Evolutionary conservation across 2,797 vertebrate species (phyloP).

Genomic region (Poeciliopsis turneri): DNA sequence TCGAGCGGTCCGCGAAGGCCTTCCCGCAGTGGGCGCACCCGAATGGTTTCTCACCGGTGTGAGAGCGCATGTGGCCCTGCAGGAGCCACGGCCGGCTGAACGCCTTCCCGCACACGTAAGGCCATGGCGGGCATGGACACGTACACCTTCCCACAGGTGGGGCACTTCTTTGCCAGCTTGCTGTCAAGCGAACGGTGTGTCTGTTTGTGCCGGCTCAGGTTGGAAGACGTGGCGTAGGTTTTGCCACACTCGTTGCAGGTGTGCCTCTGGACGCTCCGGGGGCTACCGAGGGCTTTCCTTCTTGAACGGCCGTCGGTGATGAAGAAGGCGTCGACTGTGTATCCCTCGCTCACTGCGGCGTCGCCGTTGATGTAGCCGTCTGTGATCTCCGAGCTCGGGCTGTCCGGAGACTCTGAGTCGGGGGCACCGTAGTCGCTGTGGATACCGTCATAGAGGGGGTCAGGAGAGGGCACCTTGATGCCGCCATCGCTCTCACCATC

Average conservation of each 20-base stretch:
- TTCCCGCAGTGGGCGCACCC: conserved; percentile 95
- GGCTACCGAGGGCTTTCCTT: conserved; percentile 83
- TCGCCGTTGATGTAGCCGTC: conserved; percentile 94
- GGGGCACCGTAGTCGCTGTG: conserved; percentile 89
- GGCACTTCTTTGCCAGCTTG: conserved; percentile 94
- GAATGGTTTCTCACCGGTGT: conserved; percentile 95
- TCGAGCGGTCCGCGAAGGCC: conserved; percentile 94
- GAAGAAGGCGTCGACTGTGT: conserved; percentile 93
- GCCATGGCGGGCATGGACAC: conserved; percentile 98
- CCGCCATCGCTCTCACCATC: conserved; percentile 86
- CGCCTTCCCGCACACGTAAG: conserved; percentile 91
- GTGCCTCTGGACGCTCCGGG: conserved; percentile 83
- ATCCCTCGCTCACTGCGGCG: conserved; percentile 91
- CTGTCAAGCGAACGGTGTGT: conserved; percentile 95
- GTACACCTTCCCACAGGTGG: conserved; percentile 93
- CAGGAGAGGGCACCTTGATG: conserved; percentile 91
- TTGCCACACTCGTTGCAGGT: conserved; percentile 92
- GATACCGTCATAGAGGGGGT: conserved; percentile 88
- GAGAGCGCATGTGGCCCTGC: conserved; percentile 95
- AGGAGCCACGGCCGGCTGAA: conserved; percentile 94
- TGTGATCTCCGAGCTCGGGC: conserved; percentile 88
- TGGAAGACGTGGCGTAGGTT: conserved; percentile 94
- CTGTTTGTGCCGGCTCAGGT: conserved; percentile 96
- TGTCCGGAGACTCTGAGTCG: conserved; percentile 89
- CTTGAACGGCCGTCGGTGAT: conserved; percentile 92